Percentiles rank a stretch among this genome's conserved stretches.
Conservation (phyloP, 2,113 vertebrate genomes). For the Podarcis muralis region DNA sequence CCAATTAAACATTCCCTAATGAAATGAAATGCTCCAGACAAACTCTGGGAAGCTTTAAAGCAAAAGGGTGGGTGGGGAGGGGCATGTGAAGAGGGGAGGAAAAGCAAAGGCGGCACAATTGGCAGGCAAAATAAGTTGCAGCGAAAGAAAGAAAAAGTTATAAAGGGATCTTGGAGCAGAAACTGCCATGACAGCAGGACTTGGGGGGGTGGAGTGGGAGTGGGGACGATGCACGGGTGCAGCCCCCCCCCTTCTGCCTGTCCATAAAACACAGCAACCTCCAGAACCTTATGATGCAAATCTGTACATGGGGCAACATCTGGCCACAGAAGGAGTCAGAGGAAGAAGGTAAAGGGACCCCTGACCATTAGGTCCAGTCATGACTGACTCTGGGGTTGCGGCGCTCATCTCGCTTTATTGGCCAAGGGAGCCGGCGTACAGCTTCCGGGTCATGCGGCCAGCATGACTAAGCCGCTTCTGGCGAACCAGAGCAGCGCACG, state of each 20-base stretch:
- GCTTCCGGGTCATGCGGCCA: too few relatives aligned
- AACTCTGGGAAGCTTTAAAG: conserved; percentile 44
- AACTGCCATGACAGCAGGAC: neutral
- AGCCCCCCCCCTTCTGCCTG: neutral
- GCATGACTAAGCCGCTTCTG: too few relatives aligned
- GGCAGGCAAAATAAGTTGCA: conserved; percentile 19
- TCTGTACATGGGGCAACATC: too few relatives aligned
- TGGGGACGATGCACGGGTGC: too few relatives aligned
- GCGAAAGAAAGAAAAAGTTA: neutral
- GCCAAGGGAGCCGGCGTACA: too few relatives aligned
- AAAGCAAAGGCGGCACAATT: conserved; percentile 37
- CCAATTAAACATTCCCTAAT: conserved; percentile 76
- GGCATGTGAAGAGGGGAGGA: neutral
- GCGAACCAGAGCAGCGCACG: too few relatives aligned
- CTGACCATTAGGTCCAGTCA: too few relatives aligned
- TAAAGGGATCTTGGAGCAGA: neutral
- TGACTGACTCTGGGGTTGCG: too few relatives aligned
- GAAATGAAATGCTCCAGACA: conserved; percentile 71
- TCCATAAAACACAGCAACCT: neutral
- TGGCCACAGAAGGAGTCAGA: neutral
- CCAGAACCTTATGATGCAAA: neutral
- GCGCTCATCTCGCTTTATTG: too few relatives aligned
- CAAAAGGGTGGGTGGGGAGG: conserved; percentile 34
- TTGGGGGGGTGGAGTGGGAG: too few relatives aligned
- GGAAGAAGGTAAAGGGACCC: neutral